Evolutionary conservation across 2,888 invertebrate genomes (phyloP).

Genomic region (Bellardia bayeri): DNA sequence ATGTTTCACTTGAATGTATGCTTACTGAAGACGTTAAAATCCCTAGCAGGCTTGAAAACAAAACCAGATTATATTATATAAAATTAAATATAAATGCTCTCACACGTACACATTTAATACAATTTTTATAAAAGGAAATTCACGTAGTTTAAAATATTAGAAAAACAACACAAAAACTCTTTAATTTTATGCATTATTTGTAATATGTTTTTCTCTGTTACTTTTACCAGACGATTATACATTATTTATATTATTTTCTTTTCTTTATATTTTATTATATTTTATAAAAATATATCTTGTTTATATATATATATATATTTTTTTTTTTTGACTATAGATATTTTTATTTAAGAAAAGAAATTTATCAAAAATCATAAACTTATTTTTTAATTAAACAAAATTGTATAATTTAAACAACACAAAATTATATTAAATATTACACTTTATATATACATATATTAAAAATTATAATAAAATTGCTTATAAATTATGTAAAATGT

Average conservation of each 20-base stretch:
- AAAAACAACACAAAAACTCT: conserved; percentile 31
- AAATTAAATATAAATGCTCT: conserved; percentile 58
- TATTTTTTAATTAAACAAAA: conserved; percentile 59
- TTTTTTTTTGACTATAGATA: conserved; percentile 28
- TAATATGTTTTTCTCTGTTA: conserved; percentile 31
- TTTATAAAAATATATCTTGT: conserved; percentile 32
- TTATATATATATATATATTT: no score
- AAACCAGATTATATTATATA: conserved; percentile 21
- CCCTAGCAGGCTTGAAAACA: conserved; percentile 43
- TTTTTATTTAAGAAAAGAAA: conserved; percentile 36
- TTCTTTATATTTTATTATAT: conserved; percentile 33
- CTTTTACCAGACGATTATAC: conserved; percentile 49
- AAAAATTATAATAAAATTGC: conserved; percentile 75
- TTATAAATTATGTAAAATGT: conserved; percentile 81
- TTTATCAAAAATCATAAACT: conserved; percentile 49
- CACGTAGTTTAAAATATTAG: conserved; percentile 63
- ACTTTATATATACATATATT: conserved; percentile 73
- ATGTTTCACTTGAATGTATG: conserved; percentile 30
- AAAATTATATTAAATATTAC: conserved; percentile 68
- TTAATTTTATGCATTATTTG: conserved; percentile 38
- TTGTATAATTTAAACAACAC: conserved; percentile 72
- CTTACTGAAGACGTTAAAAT: conserved; percentile 42
- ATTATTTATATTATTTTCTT: conserved; percentile 44
- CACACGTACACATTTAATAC: conserved; percentile 64
- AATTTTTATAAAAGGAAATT: conserved; percentile 62